A percentile compares a stretch with the other conserved stretches of the same genome.
phyloP scores from a whole-genome alignment of 1,140 invertebrate species.

The Scaptodrosophila lebanonensis region DNA sequence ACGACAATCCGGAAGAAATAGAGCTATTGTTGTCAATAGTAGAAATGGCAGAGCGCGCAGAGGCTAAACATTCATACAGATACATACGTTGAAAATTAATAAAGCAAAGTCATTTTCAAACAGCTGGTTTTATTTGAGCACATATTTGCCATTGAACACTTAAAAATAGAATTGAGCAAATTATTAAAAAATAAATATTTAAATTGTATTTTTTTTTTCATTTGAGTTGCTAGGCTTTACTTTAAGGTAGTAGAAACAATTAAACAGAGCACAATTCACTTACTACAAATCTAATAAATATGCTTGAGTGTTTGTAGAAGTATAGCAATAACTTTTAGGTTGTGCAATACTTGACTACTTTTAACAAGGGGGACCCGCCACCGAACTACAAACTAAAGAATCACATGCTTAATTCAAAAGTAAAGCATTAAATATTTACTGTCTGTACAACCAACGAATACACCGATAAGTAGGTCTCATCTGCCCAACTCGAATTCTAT shows the following conservation, averaged over 20 bases:
- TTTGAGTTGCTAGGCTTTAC: constrained; percentile 32
- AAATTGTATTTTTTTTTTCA: constrained; percentile 42
- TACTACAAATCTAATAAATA: too few species aligned
- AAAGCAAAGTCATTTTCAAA: too few species aligned
- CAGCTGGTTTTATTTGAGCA: neutral
- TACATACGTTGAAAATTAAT: too few species aligned
- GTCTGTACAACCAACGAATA: neutral
- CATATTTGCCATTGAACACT: neutral
- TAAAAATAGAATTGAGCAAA: constrained; percentile 42
- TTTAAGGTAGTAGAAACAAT: constrained; percentile 27
- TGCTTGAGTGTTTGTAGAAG: too few species aligned
- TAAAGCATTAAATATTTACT: neutral
- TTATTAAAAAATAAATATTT: constrained; percentile 49
- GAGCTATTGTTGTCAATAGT: too few species aligned
- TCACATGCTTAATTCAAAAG: constrained; percentile 58
- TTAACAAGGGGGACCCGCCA: constrained; percentile 48
- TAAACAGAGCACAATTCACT: constrained; percentile 15
- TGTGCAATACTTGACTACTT: constrained; percentile 18
- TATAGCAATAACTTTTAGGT: constrained; percentile 2
- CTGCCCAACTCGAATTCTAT: neutral
- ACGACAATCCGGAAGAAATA: too few species aligned
- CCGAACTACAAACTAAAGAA: constrained; percentile 68
- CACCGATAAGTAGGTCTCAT: neutral
- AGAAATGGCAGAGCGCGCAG: neutral
- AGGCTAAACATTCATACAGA: too few species aligned